Conservation (phyloP, 1,140 invertebrate species). For the Drosophila albomicans region DNA sequence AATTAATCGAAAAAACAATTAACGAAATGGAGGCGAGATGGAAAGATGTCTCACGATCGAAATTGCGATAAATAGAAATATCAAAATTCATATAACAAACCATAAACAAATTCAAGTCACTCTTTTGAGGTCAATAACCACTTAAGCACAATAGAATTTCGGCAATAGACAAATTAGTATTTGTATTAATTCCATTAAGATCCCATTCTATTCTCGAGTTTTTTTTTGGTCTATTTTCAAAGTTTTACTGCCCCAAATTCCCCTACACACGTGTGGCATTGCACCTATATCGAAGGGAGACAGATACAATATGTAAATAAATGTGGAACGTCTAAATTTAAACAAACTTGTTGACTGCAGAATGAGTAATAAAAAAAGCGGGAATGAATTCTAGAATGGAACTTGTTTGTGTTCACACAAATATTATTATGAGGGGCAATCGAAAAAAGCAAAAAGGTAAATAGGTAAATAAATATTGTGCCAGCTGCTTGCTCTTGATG, state of each 20-base stretch:
- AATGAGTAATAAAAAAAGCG: conserved; percentile 5
- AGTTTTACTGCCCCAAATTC: conserved; percentile 14
- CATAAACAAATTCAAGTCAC: background rate
- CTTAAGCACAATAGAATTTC: background rate
- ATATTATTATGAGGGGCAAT: background rate
- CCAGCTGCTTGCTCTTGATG: conserved; percentile 9
- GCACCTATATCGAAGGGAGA: conserved; percentile 2
- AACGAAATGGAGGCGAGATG: background rate
- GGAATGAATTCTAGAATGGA: background rate
- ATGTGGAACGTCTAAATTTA: conserved; percentile 47
- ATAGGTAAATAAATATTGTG: conserved; percentile 17
- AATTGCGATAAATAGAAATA: too few species aligned
- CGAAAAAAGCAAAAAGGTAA: conserved; percentile 10
- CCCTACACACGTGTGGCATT: background rate
- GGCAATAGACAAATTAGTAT: background rate
- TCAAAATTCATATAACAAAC: background rate
- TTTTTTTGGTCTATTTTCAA: background rate
- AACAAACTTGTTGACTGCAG: conserved; percentile 42
- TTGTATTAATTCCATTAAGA: background rate
- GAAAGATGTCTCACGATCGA: background rate
- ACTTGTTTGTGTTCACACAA: background rate
- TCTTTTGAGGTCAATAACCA: background rate
- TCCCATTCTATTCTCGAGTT: background rate
- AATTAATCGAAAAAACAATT: background rate
- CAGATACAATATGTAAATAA: conserved; percentile 1